These are phyloP conservation scores for Corythornis cristatus DNA, from an alignment of 2,113 vertebrate species.

Conservation along the genomic window DNA sequence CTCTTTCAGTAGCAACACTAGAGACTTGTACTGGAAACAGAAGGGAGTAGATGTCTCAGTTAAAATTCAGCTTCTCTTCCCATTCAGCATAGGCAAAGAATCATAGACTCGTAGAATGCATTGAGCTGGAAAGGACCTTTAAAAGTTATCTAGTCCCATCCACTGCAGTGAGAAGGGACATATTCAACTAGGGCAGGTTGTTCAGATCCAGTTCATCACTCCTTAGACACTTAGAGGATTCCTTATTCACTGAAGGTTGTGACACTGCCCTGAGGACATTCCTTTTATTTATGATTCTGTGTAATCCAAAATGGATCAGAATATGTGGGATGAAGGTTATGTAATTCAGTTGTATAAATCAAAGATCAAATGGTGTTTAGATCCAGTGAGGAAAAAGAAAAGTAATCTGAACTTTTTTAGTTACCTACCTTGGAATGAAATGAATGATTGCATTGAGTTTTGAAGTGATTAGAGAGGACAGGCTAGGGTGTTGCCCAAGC, in stretches of 20 bases:
- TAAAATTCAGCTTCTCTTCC: not conserved
- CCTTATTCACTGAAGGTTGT: not conserved
- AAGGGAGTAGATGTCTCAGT: not conserved
- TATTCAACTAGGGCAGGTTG: not conserved
- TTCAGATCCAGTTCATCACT: not conserved
- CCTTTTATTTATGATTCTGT: not conserved
- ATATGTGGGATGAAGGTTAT: not conserved
- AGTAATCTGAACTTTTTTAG: not conserved
- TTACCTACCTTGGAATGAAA: not conserved
- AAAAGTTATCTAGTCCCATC: not conserved
- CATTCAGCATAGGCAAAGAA: not conserved
- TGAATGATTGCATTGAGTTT: not conserved
- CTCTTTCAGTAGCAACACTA: not conserved
- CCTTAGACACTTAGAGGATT: not conserved
- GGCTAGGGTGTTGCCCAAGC: not conserved
- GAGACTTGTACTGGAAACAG: not conserved
- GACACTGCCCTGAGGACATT: not conserved
- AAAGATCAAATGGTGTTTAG: not conserved
- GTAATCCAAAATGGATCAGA: not conserved
- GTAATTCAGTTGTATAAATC: not conserved
- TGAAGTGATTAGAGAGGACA: not conserved
- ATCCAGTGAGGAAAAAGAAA: not conserved
- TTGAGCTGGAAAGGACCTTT: not conserved
- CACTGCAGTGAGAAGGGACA: not conserved
- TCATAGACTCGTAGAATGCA: not conserved